Base-by-base conservation (phyloP, 2,797 vertebrate genomes). In the Sciurus vulgaris region DNA sequence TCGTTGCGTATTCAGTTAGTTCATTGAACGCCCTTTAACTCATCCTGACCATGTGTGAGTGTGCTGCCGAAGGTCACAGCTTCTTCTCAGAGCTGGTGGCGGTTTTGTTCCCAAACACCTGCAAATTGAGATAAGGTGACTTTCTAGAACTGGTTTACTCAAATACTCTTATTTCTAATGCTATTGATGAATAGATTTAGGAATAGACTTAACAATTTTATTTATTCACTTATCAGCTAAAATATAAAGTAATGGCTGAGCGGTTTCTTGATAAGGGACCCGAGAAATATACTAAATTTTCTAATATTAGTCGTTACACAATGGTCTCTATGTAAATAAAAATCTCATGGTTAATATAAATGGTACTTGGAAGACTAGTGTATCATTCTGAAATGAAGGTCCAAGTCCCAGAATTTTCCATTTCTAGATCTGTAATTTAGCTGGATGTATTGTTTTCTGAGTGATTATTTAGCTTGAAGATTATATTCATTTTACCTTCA, bases 381-480 rank as follows among this genome's bases (percentile, higher is more conserved):
- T 65, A 56, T 87, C 70, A 63, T 85, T 49, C 59, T 54, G 63
- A 93, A 91, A 95, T 61, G 69, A 84, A 91, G 38, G 74, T 86
- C 85, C n/a, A 70, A 51, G 28, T 72, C 51, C 17, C 69, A 38
- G 35, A 82, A 35, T 65, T 95, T 93, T 83, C 78, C 65, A 95
- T 89, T 91, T 61, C 44, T 70, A 59, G 56, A 30, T 93, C 81
- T 96, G 14, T 65, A 95, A 91, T 96, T 91, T 79, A 93, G 56
- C 28, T 92, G 69, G 59, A 44, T 18, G 33, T 7, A 54, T 18
- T 33, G 22, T 24, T 38, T 82, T 93, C 35, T 14, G 26, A 76
- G 65, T 44, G 65, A 86, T 47, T 54, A 38, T 91, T 94, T 74
- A 92, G 35, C n/a, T 86, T n/a, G 7, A 78, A 91, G 35, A 86